Conservation (phyloP, 2,113 vertebrate species). For the Vidua chalybeata region DNA sequence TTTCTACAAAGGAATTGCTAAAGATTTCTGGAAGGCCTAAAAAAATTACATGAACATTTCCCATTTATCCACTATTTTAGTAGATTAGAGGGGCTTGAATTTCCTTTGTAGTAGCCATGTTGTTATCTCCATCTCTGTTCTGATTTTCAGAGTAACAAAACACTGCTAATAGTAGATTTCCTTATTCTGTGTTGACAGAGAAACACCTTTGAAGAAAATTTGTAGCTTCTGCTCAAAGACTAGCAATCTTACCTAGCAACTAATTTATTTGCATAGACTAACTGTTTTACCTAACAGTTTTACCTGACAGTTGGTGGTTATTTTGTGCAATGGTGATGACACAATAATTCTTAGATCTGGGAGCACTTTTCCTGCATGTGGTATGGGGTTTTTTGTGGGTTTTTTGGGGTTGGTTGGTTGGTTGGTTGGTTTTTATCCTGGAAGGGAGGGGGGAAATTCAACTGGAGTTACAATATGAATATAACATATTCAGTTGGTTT, state of each 20-base stretch:
- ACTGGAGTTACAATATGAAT: background rate
- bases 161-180: background rate
- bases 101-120: background rate
- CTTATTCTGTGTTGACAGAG: background rate
- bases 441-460: background rate
- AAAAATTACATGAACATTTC: background rate
- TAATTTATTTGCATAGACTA: background rate
- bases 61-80: background rate
- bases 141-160: background rate
- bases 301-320: background rate
- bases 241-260: background rate
- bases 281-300: background rate
- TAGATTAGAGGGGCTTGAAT: background rate
- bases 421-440: background rate
- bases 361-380: background rate
- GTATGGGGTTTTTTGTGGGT: background rate
- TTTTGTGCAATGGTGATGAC: background rate
- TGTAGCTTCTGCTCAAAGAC: background rate
- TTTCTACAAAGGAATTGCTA: background rate
- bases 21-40: background rate
- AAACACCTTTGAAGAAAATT: background rate
- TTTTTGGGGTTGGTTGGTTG: accelerated
- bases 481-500: background rate
- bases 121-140: background rate
- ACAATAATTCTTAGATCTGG: background rate